Percentiles rank a stretch among this genome's conserved stretches.
Conservation (phyloP, 1,140 invertebrate genomes). For the Propsilocerus akamusi region DNA sequence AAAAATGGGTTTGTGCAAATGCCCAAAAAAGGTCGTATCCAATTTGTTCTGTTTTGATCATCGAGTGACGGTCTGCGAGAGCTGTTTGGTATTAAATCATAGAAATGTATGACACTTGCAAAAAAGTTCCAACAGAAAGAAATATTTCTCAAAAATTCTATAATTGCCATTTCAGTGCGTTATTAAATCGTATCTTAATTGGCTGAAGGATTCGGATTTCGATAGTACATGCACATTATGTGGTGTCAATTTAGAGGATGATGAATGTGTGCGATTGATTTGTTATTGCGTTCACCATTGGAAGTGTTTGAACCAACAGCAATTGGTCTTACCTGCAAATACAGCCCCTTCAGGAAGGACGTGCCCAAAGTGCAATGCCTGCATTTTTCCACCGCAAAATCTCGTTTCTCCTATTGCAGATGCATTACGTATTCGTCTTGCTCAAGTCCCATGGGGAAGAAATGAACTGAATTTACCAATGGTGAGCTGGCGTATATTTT, state of each 20-base stretch:
- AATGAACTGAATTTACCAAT: slow-evolving; percentile 20
- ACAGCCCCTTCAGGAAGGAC: slow-evolving; percentile 20
- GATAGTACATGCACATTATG: slow-evolving; percentile 81
- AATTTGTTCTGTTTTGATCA: slow-evolving; percentile 98
- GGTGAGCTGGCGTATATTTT: slow-evolving; percentile 10
- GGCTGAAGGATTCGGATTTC: slow-evolving; percentile 94
- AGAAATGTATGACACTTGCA: not conserved
- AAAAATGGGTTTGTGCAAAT: slow-evolving; percentile 91
- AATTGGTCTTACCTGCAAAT: slow-evolving; percentile 19
- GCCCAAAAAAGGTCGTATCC: slow-evolving; percentile 88
- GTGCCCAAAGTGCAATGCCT: slow-evolving; percentile 16
- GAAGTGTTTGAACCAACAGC: slow-evolving; percentile 21
- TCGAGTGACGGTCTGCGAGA: slow-evolving; percentile 94
- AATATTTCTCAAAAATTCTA: slow-evolving; percentile 8
- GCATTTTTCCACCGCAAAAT: slow-evolving; percentile 21
- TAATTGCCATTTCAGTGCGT: slow-evolving; percentile 74
- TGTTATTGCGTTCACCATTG: slow-evolving; percentile 43
- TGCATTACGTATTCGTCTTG: slow-evolving; percentile 15
- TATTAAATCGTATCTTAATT: slow-evolving; percentile 92
- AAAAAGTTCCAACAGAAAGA: not conserved
- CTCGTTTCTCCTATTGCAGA: slow-evolving; percentile 22
- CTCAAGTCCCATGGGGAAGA: slow-evolving; percentile 21
- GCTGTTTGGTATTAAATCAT: slow-evolving; percentile 80
- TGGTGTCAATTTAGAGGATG: slow-evolving; percentile 50
- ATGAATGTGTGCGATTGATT: slow-evolving; percentile 72